Evolutionary conservation across 2,113 vertebrate species (phyloP), one percentile per base, ranked within the genome.

Genomic region (Euleptes europaea): DNA sequence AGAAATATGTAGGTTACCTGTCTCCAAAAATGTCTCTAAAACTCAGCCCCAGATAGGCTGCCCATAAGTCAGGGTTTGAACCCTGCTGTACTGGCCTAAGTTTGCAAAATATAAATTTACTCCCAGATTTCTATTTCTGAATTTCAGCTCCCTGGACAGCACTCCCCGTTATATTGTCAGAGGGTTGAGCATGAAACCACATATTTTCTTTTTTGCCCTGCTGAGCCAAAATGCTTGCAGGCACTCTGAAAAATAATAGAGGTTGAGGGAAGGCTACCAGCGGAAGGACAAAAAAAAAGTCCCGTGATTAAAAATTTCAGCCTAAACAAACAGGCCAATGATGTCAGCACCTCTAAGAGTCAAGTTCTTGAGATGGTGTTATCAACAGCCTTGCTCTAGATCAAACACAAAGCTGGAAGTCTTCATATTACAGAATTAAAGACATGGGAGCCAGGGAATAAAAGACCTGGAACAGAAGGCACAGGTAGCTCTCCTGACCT

Each of bases 241-340:
- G 87, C 84, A 84, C 47, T 70, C 35, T 78, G 19, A 28, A 72
- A 87, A 93, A 93, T 80, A 83, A 89, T n/a, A n/a, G n/a, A 72
- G 40, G 63, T 28, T 78, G 86, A 91, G 84, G 92, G n/a, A 80
- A 85, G 47, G 65, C 78, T 80, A 75, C 38, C 5, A 51, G 51
- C 83, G 17, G 38, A 73, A 79, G 84, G 69, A 38, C 69, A 71
- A 72, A 79, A 93, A 79, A 93, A 88, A 84, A 84, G 89, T 86
- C 88, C 88, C 83, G 78, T 5, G 90, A 88, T 92, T 92, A 91
- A 95, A 57, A 79, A 95, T 93, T 95, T 88, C 92, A 85, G 88
- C 91, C 92, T 93, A 89, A 95, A 91, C 92, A 96, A 95, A 94
- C 91, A 95, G 77, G 60, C 77, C 86, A 83, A 83, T 92, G 93